phyloP scores from a whole-genome alignment of 2,113 vertebrate species.

The Eclectus roratus region DNA sequence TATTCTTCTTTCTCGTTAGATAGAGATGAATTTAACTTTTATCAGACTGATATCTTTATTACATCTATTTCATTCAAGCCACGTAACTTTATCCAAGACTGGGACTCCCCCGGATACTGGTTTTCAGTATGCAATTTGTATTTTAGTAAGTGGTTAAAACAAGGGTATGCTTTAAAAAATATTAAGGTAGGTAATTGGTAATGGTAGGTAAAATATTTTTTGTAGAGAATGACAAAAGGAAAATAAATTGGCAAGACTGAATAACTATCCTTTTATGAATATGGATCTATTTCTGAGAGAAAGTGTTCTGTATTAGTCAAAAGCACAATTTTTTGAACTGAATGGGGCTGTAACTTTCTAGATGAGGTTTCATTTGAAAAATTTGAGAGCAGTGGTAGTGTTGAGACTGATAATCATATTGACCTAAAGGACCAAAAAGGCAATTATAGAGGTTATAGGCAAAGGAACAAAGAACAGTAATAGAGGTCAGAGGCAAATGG shows the following conservation, averaged over 20 bases:
- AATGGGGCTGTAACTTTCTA: background rate
- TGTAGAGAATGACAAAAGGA: background rate
- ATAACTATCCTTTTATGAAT: background rate
- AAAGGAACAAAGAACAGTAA: slow-evolving; percentile 32
- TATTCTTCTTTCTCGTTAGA: background rate
- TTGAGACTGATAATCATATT: background rate
- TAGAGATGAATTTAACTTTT: background rate
- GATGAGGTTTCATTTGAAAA: background rate
- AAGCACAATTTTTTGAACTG: background rate
- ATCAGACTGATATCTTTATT: background rate
- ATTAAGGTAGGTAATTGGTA: background rate
- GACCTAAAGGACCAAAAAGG: background rate
- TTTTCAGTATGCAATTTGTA: background rate
- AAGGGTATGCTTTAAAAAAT: background rate
- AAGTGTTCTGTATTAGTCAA: background rate
- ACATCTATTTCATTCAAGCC: background rate
- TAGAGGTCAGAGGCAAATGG: slow-evolving; percentile 10
- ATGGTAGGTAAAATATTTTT: background rate
- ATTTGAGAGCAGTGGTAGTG: background rate
- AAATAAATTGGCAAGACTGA: background rate
- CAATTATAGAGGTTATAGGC: background rate
- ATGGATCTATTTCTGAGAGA: background rate
- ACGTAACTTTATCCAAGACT: background rate
- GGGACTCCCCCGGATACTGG: background rate
- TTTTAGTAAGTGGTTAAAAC: background rate